A percentile compares a stretch with the other conserved stretches of the same genome.
Evolutionary conservation across 2,113 vertebrate genomes (phyloP).

Genomic region (Myrmecobius fasciatus): DNA sequence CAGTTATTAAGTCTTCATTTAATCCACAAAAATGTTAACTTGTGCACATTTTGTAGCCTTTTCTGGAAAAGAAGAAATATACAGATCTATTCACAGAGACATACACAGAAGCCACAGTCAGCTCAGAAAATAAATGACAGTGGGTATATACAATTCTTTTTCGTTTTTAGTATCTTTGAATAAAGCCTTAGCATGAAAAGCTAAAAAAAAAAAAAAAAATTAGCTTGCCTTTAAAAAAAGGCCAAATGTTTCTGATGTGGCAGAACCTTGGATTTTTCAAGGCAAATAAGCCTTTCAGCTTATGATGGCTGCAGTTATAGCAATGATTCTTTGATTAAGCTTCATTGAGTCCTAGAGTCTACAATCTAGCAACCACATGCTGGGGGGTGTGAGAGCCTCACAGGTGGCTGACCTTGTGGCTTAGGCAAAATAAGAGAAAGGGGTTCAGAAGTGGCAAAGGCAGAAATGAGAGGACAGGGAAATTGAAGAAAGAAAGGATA

Average conservation of each 20-base stretch:
- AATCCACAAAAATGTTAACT: background rate
- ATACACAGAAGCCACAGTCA: background rate
- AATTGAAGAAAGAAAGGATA: background rate
- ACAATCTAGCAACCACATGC: constrained; percentile 72
- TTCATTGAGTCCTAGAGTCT: background rate
- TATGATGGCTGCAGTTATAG: background rate
- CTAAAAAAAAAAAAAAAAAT: constrained; percentile 22
- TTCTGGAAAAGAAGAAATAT: background rate
- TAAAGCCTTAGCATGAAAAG: background rate
- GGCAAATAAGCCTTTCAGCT: background rate
- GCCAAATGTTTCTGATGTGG: accelerated
- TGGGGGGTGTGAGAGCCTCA: constrained; percentile 82
- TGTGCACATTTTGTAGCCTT: background rate
- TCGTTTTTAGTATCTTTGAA: background rate
- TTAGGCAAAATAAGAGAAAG: constrained; percentile 49
- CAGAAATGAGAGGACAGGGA: background rate
- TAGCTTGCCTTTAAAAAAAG: constrained; percentile 1
- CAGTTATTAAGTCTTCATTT: background rate
- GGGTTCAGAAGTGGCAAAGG: background rate
- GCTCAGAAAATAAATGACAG: constrained; percentile 1
- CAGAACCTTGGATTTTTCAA: accelerated
- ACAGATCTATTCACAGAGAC: background rate
- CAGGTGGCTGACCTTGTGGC: constrained; percentile 81
- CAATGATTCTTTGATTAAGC: constrained; percentile 45
- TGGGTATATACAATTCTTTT: background rate